Evolutionary conservation across 2,113 vertebrate species (phyloP).

Genomic region (Phylloscopus trochilus): DNA sequence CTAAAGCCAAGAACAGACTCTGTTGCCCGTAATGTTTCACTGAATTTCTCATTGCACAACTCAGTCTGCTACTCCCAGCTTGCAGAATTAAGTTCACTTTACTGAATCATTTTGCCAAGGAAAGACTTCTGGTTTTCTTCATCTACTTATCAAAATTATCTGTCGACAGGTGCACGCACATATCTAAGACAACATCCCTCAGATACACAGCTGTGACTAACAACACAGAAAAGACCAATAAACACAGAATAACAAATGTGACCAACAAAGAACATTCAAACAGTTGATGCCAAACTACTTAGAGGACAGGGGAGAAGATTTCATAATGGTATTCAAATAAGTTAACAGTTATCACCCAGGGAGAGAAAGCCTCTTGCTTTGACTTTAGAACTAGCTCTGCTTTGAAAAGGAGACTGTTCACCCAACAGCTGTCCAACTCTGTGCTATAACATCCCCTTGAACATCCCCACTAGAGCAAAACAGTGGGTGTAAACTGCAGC

Average conservation of each 20-base stretch:
- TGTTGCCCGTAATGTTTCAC: background rate
- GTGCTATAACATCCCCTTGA: background rate
- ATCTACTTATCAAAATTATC: background rate
- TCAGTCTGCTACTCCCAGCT: background rate
- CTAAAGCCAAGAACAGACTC: background rate
- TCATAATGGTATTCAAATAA: background rate
- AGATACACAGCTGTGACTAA: background rate
- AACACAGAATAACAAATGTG: background rate
- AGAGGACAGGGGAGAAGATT: background rate
- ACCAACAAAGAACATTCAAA: background rate
- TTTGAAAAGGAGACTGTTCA: background rate
- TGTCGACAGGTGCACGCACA: accelerated
- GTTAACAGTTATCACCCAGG: background rate
- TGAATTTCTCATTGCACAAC: background rate
- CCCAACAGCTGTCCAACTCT: background rate
- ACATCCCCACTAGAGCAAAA: background rate
- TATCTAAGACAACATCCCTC: background rate
- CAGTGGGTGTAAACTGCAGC: background rate
- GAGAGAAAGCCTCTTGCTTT: background rate
- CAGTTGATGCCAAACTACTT: background rate
- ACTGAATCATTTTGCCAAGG: background rate
- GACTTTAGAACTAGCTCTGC: background rate
- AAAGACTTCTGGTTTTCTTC: background rate
- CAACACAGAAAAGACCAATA: background rate
- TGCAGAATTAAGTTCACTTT: background rate